Base-by-base conservation (phyloP, 2,113 vertebrate genomes). In the Hippotragus niger region DNA sequence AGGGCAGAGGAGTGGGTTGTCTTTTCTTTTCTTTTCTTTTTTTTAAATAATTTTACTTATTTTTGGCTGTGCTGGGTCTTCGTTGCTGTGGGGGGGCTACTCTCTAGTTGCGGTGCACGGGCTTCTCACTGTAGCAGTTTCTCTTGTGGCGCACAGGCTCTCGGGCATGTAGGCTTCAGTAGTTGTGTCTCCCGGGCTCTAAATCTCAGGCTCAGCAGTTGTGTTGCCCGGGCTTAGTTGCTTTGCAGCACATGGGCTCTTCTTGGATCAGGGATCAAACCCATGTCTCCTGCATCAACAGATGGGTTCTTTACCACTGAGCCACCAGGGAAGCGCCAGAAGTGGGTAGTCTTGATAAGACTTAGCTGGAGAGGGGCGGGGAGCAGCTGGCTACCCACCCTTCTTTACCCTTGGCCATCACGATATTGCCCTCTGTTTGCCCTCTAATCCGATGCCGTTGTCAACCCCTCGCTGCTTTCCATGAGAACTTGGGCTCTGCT, bases 391-490 rank as follows among this genome's bases (percentile, higher is more conserved):
- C 29, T 31, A 3, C 29, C 45, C 9, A 13, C 9, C 25, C 17
- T 55, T 25, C 23, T 60, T 81, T 25, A 9, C 16, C 71, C 17
- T 53, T 19, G 87, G 50, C 50, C 29, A 7, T n/a, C 45, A 12
- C 15, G 0, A 8, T 9, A 10, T 9, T 13, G 43, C 25, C 55
- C 62, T 52, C 33, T 58, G 31, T 27, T 64, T 19, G 47, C 8
- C 7, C 13, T 12, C 43, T 58, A 23, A 64, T 17, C 12, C 0
- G 5, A 5, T 14, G 62, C 14, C 2, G 0, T 31, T 13, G 15
- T 45, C 43, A 27, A 8, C 5, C 17, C 31, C 16, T 58, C 5
- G 0, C 16, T 29, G 21, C 33, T 31, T 27, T 25, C 40, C 52
- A 36, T 13, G 2, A 17, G 31, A 36, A 84, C 29, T 21, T 25